Percentiles rank a stretch among this genome's conserved stretches.
Evolutionary conservation across 2,113 vertebrate genomes (phyloP).

Genomic region (Proterorhinus semilunaris): DNA sequence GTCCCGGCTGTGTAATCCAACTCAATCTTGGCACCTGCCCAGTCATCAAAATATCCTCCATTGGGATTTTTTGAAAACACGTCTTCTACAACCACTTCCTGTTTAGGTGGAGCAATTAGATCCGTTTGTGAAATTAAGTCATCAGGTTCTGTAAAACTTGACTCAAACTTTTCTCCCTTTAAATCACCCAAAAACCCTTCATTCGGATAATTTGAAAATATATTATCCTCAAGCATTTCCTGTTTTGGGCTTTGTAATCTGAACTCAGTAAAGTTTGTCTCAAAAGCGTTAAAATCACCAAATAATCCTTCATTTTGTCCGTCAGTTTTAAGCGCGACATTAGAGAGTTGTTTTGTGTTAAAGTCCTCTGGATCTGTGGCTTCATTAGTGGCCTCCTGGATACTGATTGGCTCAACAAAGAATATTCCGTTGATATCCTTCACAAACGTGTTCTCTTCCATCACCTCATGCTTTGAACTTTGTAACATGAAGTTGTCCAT

Average conservation of each 20-base stretch:
- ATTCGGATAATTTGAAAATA: neutral
- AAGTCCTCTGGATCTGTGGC: neutral
- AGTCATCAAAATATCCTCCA: neutral
- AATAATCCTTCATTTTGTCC: neutral
- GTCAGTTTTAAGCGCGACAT: neutral
- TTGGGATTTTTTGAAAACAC: conserved; percentile 8
- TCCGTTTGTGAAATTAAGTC: neutral
- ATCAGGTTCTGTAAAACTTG: neutral
- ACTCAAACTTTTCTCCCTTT: neutral
- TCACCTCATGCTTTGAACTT: conserved; percentile 4
- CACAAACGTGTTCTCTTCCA: neutral
- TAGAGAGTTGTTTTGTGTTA: neutral
- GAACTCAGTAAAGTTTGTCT: neutral
- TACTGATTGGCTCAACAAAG: neutral
- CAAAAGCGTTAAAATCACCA: neutral
- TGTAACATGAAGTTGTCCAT: neutral
- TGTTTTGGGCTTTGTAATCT: neutral
- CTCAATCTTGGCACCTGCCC: conserved; percentile 3
- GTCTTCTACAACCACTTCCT: neutral
- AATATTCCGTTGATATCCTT: neutral
- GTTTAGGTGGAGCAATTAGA: neutral
- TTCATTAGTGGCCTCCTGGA: neutral
- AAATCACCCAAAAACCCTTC: neutral
- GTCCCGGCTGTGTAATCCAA: neutral
- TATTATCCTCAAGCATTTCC: neutral